Evolutionary conservation across 2,888 invertebrate species (phyloP).

Genomic region (Diadegma fenestrale): DNA sequence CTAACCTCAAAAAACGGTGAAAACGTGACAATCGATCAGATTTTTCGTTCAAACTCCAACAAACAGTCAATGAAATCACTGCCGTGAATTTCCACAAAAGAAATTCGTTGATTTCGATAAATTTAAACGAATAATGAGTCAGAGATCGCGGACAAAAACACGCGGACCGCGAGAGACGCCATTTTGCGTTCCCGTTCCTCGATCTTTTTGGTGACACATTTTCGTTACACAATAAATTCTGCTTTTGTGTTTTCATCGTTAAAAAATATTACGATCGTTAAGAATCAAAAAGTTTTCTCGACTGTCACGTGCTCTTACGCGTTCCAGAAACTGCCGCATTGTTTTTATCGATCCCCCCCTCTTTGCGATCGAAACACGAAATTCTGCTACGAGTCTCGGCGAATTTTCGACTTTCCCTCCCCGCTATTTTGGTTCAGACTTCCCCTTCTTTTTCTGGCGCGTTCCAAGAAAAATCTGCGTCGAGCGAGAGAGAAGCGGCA

Average conservation of each 20-base stretch:
- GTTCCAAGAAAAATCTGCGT: constrained; percentile 6
- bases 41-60: too few species aligned
- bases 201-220: not conserved
- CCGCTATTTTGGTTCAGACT: not conserved
- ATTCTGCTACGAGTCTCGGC: not conserved
- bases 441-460: not conserved
- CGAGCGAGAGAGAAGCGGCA: not conserved
- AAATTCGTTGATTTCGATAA: not conserved
- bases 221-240: not conserved
- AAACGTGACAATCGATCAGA: not conserved
- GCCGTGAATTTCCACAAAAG: not conserved
- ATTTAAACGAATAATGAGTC: not conserved
- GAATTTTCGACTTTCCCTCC: constrained; percentile 5
- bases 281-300: not conserved
- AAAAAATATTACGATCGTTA: not conserved
- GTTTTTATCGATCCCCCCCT: not conserved
- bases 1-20: not conserved
- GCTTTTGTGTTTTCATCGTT: not conserved
- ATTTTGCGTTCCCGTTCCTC: not conserved
- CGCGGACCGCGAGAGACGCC: not conserved
- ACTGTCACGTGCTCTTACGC: not conserved
- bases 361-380: not conserved
- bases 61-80: not conserved
- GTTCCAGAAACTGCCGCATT: too few species aligned
- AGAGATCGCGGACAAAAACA: not conserved